These are phyloP conservation scores for Hypena proboscidalis DNA, from an alignment of 2,888 invertebrate genomes.

Conservation along the genomic window DNA sequence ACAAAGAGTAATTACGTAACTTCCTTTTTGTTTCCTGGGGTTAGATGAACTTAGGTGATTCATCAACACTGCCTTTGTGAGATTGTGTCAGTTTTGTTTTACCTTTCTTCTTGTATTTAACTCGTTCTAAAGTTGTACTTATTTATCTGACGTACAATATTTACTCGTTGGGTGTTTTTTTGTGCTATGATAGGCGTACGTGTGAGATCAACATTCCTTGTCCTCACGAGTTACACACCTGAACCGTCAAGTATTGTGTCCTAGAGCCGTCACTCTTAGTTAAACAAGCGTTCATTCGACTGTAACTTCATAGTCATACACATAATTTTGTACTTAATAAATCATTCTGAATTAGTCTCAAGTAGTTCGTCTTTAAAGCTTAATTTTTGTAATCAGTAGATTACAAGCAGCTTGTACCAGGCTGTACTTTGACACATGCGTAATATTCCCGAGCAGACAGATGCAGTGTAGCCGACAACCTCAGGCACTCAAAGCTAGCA, in stretches of 20 bases:
- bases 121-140: background rate
- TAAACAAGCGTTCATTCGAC: conserved; percentile 54
- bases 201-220: conserved; percentile 41
- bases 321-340: conserved; percentile 26
- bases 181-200: conserved; percentile 19
- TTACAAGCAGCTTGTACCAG: conserved; percentile 20
- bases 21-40: conserved; percentile 52
- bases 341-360: conserved; percentile 30
- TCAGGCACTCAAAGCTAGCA: conserved; percentile 52
- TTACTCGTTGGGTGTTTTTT: conserved; percentile 22
- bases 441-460: conserved; percentile 61
- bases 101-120: background rate
- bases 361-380: conserved; percentile 38
- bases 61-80: conserved; percentile 11
- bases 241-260: conserved; percentile 59
- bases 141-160: conserved; percentile 14
- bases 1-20: conserved; percentile 67
- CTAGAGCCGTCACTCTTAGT: conserved; percentile 66
- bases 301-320: conserved; percentile 45
- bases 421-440: conserved; percentile 52
- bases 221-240: conserved; percentile 56
- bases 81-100: background rate
- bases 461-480: conserved; percentile 58
- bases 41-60: conserved; percentile 18
- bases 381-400: conserved; percentile 23